These are phyloP conservation scores for Anhinga anhinga DNA, from an alignment of 2,113 vertebrate species.

Conservation along the genomic window DNA sequence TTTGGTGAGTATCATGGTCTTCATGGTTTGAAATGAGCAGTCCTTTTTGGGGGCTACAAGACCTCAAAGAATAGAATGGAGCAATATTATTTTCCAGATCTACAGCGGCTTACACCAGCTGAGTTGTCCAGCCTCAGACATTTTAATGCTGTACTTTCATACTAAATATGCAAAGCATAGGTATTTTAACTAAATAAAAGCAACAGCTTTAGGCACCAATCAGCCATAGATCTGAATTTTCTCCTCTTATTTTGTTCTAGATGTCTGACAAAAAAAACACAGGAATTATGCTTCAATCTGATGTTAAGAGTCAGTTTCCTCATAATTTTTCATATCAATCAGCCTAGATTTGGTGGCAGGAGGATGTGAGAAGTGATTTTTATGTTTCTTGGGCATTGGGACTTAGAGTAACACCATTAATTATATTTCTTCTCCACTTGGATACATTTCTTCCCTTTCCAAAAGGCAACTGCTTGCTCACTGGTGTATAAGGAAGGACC, in stretches of 20 bases:
- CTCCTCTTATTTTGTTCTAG: neutral
- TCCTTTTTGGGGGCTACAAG: neutral
- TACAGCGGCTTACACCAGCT: neutral
- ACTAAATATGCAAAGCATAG: neutral
- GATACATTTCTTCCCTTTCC: neutral
- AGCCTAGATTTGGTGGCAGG: neutral
- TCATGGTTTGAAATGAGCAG: neutral
- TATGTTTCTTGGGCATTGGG: neutral
- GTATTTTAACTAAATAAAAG: neutral
- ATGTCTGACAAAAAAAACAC: neutral
- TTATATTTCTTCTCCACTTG: neutral
- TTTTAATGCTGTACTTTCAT: neutral
- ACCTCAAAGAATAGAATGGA: neutral
- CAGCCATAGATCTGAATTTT: neutral
- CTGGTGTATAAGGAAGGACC: neutral
- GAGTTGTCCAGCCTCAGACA: neutral
- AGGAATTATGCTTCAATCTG: neutral
- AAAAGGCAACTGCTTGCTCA: neutral
- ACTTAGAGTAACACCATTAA: neutral
- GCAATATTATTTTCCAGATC: neutral
- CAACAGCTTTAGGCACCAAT: neutral
- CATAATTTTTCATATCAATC: neutral
- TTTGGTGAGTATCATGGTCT: neutral
- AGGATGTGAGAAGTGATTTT: neutral
- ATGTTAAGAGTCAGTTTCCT: neutral